phyloP scores from a whole-genome alignment of 1,140 invertebrate species.

The Pygmarrhopalites habei region DNA sequence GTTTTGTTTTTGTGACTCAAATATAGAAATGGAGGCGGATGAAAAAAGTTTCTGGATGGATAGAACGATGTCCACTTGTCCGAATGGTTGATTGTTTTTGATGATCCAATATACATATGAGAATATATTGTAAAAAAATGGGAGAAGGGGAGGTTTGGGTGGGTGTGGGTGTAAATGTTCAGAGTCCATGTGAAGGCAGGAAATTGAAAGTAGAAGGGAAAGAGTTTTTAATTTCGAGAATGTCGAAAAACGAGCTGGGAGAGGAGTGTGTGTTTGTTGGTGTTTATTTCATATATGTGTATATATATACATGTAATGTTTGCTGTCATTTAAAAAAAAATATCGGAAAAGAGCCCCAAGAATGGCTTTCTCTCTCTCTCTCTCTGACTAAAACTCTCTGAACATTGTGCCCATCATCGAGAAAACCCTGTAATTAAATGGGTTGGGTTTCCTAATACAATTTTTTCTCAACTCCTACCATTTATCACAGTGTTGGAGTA shows the following conservation, averaged over 20 bases:
- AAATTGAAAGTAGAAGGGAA: slow-evolving; percentile 6
- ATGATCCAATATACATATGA: no score
- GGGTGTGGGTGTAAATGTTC: background rate
- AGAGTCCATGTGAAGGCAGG: background rate
- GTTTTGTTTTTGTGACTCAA: background rate
- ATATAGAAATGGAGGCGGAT: slow-evolving; percentile 5
- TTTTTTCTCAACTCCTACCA: slow-evolving; percentile 28
- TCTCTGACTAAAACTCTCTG: no score
- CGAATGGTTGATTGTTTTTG: background rate
- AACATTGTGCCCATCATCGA: background rate
- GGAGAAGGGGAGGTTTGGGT: background rate
- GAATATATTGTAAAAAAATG: no score
- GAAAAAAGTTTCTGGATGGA: background rate
- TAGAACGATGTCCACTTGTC: slow-evolving; percentile 5
- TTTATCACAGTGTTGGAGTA: slow-evolving; percentile 23
- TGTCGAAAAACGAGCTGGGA: background rate
- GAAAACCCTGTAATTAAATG: slow-evolving; percentile 26
- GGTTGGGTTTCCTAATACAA: slow-evolving; percentile 32
- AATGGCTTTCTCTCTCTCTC: background rate
- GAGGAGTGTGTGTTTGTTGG: background rate
- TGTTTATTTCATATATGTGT: background rate
- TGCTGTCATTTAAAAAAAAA: slow-evolving; percentile 12
- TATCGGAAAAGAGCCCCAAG: slow-evolving; percentile 3
- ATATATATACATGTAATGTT: no score
- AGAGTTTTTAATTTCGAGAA: slow-evolving; percentile 1